These are phyloP conservation scores for Lepilemur ruficaudatus DNA, from an alignment of 2,797 vertebrate genomes.

Conservation along the genomic window DNA sequence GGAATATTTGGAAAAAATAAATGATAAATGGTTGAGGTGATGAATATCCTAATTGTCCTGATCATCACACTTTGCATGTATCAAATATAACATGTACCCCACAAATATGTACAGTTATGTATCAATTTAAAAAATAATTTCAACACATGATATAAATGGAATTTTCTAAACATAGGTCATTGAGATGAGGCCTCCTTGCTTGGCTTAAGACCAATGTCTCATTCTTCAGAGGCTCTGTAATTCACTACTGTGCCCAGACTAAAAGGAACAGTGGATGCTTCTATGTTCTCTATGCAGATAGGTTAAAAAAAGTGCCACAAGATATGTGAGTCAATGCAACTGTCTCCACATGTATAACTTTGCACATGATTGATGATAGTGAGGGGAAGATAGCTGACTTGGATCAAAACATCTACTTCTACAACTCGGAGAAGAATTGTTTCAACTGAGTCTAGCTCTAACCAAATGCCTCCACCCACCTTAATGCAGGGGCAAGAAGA, in stretches of 20 bases:
- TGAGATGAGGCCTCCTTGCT: background rate
- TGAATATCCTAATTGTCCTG: background rate
- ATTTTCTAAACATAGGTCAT: background rate
- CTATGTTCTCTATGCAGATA: accelerated
- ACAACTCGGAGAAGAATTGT: background rate
- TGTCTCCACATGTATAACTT: background rate
- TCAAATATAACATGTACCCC: background rate
- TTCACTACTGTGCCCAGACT: no score
- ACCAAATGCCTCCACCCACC: background rate
- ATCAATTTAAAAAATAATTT: background rate
- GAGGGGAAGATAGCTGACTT: background rate
- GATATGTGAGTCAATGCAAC: background rate
- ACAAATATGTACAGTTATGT: background rate
- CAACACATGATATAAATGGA: no score
- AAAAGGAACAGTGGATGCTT: accelerated
- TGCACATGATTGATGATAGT: background rate
- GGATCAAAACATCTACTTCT: background rate
- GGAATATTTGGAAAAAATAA: background rate
- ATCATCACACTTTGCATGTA: background rate
- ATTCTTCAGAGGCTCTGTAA: background rate
- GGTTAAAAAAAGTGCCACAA: background rate
- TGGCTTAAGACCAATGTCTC: background rate
- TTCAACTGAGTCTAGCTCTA: background rate
- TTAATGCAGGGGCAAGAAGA: background rate
- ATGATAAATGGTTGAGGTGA: background rate